Conservation (phyloP, 2,797 vertebrate species). For the Neomorphus geoffroyi region DNA sequence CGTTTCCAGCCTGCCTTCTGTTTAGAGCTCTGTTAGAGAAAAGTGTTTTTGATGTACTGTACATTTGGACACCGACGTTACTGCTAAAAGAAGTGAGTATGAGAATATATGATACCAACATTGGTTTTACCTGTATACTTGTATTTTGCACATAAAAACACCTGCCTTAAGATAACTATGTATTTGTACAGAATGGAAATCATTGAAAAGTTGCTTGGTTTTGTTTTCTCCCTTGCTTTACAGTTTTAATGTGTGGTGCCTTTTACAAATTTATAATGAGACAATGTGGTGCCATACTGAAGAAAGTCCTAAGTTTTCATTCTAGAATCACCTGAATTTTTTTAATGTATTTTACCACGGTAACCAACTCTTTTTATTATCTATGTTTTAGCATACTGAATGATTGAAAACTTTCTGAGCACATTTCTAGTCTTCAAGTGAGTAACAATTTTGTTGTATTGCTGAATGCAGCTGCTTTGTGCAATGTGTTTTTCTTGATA, state of each 20-base stretch:
- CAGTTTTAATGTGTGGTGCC: slow-evolving; percentile 91
- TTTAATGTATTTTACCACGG: slow-evolving; percentile 73
- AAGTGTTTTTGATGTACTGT: slow-evolving; percentile 77
- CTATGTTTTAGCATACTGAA: slow-evolving; percentile 62
- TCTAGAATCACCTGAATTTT: slow-evolving; percentile 64
- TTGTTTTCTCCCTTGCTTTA: slow-evolving; percentile 78
- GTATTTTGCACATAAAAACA: slow-evolving; percentile 88
- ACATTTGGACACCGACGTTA: slow-evolving; percentile 64
- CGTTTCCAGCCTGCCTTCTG: slow-evolving; percentile 70
- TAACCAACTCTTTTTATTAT: slow-evolving; percentile 65
- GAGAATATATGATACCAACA: slow-evolving; percentile 67
- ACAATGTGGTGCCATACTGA: slow-evolving; percentile 71
- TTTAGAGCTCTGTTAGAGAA: slow-evolving; percentile 74
- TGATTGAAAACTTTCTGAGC: slow-evolving; percentile 47
- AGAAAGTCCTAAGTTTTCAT: slow-evolving; percentile 65
- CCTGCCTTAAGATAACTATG: slow-evolving; percentile 90
- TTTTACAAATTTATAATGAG: slow-evolving; percentile 82
- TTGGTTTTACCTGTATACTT: slow-evolving; percentile 74
- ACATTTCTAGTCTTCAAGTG: slow-evolving; percentile 61
- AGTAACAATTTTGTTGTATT: slow-evolving; percentile 45
- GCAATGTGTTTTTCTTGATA: slow-evolving; percentile 43
- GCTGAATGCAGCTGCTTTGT: slow-evolving; percentile 63
- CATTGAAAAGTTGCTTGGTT: slow-evolving; percentile 59
- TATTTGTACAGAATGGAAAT: slow-evolving; percentile 82
- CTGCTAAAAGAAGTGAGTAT: slow-evolving; percentile 67